phyloP scores from a whole-genome alignment of 2,797 vertebrate genomes.

The Acanthurus lineatus region DNA sequence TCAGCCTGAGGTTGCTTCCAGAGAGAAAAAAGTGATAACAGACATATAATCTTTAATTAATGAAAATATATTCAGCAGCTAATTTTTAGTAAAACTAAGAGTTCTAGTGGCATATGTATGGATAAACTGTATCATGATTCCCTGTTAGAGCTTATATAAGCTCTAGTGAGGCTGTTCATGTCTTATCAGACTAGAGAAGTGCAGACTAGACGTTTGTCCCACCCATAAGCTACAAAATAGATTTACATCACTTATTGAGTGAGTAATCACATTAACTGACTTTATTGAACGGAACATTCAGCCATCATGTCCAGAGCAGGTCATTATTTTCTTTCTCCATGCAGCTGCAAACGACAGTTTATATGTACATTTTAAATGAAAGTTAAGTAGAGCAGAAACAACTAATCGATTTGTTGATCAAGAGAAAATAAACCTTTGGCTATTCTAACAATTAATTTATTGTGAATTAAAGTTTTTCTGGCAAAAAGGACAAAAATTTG shows the following conservation, averaged over 20 bases:
- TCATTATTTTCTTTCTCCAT: neutral
- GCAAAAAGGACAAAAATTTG: too few relatives aligned
- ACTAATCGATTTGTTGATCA: too few relatives aligned
- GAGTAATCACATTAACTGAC: neutral
- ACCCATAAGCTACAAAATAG: neutral
- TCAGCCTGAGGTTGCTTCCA: neutral
- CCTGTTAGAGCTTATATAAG: neutral
- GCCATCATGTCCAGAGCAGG: neutral
- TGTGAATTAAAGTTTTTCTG: too few relatives aligned
- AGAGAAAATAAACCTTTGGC: neutral
- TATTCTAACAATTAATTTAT: neutral
- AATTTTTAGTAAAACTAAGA: too few relatives aligned
- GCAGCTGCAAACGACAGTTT: neutral
- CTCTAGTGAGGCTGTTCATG: neutral
- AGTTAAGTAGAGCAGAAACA: neutral
- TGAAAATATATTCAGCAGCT: too few relatives aligned
- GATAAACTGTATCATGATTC: conserved; percentile 1
- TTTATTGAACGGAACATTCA: neutral
- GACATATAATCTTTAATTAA: neutral
- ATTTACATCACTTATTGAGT: neutral
- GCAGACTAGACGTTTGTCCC: neutral
- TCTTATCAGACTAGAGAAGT: neutral
- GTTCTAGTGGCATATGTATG: neutral
- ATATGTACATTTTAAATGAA: neutral
- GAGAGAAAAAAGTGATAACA: neutral